Conservation (phyloP, 2,113 vertebrate species). For the Dendrocopos noguchii region DNA sequence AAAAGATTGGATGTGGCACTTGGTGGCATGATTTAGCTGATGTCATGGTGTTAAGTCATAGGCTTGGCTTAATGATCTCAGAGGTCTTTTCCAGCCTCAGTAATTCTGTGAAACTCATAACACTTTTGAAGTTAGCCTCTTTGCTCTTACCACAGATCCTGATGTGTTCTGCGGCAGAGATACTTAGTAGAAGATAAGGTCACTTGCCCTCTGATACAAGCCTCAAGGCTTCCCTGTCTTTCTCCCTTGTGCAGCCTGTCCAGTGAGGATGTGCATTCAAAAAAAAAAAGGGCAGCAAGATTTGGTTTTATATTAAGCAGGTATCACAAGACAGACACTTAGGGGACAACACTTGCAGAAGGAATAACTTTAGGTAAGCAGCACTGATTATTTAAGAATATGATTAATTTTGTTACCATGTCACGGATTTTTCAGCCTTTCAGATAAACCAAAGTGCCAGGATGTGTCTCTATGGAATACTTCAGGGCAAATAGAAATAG, state of each 20-base stretch:
- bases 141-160: not conserved
- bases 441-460: not conserved
- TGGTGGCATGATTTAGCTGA: too few species aligned
- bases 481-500: not conserved
- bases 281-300: not conserved
- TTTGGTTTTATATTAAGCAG: not conserved
- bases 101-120: not conserved
- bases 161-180: not conserved
- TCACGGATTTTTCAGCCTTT: not conserved
- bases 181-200: not conserved
- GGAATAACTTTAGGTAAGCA: not conserved
- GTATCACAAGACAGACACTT: not conserved
- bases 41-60: too few species aligned
- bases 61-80: too few species aligned
- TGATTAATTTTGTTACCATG: not conserved
- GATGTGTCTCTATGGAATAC: not conserved
- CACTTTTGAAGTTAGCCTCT: not conserved
- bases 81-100: too few species aligned
- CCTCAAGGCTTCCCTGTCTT: not conserved
- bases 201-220: not conserved
- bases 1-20: too few species aligned
- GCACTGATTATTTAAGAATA: not conserved
- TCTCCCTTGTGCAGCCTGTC: not conserved
- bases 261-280: not conserved
- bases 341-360: not conserved